These are phyloP conservation scores for Eucriotettix oculatus DNA, from an alignment of 2,888 invertebrate genomes.

Conservation along the genomic window DNA sequence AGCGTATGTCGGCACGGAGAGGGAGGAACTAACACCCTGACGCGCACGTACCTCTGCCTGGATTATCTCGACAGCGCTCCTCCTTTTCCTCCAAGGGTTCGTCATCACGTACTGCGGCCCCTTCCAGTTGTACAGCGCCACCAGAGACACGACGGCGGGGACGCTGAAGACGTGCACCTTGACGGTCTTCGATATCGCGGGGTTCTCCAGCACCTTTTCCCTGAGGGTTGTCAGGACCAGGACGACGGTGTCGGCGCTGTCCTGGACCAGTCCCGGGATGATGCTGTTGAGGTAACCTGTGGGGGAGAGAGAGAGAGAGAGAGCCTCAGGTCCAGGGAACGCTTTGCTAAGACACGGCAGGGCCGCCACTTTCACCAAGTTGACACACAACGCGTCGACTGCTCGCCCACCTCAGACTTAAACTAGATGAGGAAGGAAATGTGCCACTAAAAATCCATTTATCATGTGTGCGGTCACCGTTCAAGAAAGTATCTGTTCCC, in stretches of 20 bases:
- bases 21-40: no score
- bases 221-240: conserved; percentile 50
- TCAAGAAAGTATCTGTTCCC: no score
- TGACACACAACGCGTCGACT: no score
- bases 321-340: no score
- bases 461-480: no score
- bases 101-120: conserved; percentile 37
- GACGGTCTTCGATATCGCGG: conserved; percentile 48
- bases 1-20: no score
- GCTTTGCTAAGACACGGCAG: no score
- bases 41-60: not conserved
- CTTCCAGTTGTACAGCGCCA: conserved; percentile 57
- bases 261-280: conserved; percentile 45
- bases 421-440: no score
- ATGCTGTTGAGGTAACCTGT: conserved; percentile 43
- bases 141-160: conserved; percentile 45
- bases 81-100: conserved; percentile 16
- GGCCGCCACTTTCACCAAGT: no score
- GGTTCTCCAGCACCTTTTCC: conserved; percentile 47
- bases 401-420: no score
- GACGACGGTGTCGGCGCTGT: conserved; percentile 45
- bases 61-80: conserved; percentile 22
- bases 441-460: no score
- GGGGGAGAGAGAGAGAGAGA: not conserved
- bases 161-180: conserved; percentile 56